These are phyloP conservation scores for Apamea sordens DNA, from an alignment of 2,888 invertebrate species.

Conservation along the genomic window DNA sequence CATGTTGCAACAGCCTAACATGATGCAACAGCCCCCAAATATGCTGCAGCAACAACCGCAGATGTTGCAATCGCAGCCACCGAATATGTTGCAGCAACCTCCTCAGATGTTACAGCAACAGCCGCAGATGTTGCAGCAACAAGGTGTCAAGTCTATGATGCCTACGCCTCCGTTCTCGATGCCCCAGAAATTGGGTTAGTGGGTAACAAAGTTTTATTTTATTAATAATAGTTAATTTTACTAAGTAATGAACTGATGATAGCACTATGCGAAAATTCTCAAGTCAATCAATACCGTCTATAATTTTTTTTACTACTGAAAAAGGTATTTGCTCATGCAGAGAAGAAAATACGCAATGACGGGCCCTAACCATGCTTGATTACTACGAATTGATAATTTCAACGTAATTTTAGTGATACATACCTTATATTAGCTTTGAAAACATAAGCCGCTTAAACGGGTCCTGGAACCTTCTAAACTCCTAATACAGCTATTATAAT, in stretches of 20 bases:
- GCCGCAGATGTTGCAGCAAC: constrained; percentile 35
- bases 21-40: constrained; percentile 22
- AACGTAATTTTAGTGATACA: background rate
- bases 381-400: background rate
- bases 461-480: background rate
- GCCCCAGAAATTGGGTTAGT: constrained; percentile 66
- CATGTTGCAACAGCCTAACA: background rate
- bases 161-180: constrained; percentile 49
- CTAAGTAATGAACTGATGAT: background rate
- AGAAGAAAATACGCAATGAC: background rate
- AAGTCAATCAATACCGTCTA: background rate
- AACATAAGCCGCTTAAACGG: background rate
- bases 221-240: background rate
- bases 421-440: background rate
- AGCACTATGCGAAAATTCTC: too few relatives aligned
- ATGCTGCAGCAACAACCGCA: constrained; percentile 49
- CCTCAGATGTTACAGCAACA: constrained; percentile 44
- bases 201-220: background rate
- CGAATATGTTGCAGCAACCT: constrained; percentile 48
- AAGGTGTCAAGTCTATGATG: constrained; percentile 52
- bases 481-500: background rate
- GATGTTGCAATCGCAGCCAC: constrained; percentile 49
- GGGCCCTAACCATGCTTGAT: background rate
- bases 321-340: background rate
- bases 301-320: background rate